phyloP scores from a whole-genome alignment of 2,113 vertebrate species.

The Australoheros scitulus region DNA sequence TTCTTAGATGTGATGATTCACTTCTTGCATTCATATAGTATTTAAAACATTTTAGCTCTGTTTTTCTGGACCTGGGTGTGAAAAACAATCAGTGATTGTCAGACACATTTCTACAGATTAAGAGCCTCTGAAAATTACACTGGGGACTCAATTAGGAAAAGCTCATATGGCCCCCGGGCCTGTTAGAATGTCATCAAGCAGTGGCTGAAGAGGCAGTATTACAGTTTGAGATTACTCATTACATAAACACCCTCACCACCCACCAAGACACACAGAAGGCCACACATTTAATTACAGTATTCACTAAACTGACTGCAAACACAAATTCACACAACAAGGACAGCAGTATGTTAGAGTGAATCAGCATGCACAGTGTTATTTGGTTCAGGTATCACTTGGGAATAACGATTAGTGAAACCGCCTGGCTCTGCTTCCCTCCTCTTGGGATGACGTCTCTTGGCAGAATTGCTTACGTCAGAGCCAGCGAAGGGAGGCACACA shows the following conservation, averaged over 20 bases:
- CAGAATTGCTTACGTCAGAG: constrained; percentile 61
- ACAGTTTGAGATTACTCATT: constrained; percentile 46
- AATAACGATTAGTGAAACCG: constrained; percentile 39
- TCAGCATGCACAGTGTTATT: neutral
- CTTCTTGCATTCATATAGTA: neutral
- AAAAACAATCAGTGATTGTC: neutral
- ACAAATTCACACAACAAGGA: constrained; percentile 27
- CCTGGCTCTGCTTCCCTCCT: constrained; percentile 8
- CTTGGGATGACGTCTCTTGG: constrained; percentile 57
- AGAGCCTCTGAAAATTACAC: constrained; percentile 45
- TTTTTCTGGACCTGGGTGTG: neutral
- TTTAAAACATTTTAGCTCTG: neutral
- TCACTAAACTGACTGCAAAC: constrained; percentile 2
- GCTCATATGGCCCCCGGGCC: constrained; percentile 18
- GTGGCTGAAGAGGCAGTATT: constrained; percentile 9
- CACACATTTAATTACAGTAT: constrained; percentile 29
- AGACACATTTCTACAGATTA: constrained; percentile 41
- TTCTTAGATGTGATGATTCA: neutral
- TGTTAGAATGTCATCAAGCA: constrained; percentile 45
- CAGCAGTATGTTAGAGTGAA: constrained; percentile 27
- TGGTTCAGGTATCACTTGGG: constrained; percentile 35
- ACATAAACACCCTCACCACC: constrained; percentile 23
- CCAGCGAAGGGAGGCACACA: constrained; percentile 1
- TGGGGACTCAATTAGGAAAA: constrained; percentile 48
- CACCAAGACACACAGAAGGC: neutral